Conservation (phyloP, 2,888 invertebrate species). For the Eupsilia transversa region DNA sequence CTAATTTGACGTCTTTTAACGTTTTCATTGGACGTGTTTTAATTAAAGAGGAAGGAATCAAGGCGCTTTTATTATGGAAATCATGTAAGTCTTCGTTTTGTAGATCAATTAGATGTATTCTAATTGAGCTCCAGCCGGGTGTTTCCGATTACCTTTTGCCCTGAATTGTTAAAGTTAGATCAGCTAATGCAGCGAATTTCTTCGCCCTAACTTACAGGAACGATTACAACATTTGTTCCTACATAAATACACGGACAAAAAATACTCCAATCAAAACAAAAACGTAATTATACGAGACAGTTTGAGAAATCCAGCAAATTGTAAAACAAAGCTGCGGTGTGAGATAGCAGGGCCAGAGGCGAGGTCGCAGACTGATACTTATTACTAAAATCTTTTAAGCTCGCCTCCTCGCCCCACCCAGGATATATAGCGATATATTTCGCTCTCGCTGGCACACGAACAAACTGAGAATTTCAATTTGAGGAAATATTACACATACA, state of each 20-base stretch:
- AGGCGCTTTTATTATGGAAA: slow-evolving; percentile 12
- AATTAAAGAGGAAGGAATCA: slow-evolving; percentile 37
- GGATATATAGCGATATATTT: slow-evolving; percentile 58
- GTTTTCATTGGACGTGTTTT: slow-evolving; percentile 38
- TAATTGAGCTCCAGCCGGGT: not conserved
- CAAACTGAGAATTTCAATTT: slow-evolving; percentile 65
- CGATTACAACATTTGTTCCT: not conserved
- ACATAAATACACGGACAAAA: slow-evolving; percentile 14
- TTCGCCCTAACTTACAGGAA: not conserved
- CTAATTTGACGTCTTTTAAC: slow-evolving; percentile 46
- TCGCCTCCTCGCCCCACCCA: slow-evolving; percentile 48
- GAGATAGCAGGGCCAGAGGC: slow-evolving; percentile 50
- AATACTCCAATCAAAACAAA: slow-evolving; percentile 20
- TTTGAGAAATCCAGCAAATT: slow-evolving; percentile 49
- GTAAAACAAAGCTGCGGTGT: slow-evolving; percentile 58
- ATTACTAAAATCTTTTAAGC: slow-evolving; percentile 68
- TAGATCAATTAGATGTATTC: slow-evolving; percentile 11
- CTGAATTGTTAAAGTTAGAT: not conserved
- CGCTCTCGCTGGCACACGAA: slow-evolving; percentile 43
- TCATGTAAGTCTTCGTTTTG: slow-evolving; percentile 8
- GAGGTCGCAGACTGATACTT: slow-evolving; percentile 59
- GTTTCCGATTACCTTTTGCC: not conserved
- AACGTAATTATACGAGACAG: slow-evolving; percentile 48
- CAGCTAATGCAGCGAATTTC: not conserved
- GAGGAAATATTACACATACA: slow-evolving; percentile 61